Percentiles rank a stretch among this genome's conserved stretches.
Evolutionary conservation across 2,888 invertebrate genomes (phyloP).

Genomic region (Drosophila helvetica): DNA sequence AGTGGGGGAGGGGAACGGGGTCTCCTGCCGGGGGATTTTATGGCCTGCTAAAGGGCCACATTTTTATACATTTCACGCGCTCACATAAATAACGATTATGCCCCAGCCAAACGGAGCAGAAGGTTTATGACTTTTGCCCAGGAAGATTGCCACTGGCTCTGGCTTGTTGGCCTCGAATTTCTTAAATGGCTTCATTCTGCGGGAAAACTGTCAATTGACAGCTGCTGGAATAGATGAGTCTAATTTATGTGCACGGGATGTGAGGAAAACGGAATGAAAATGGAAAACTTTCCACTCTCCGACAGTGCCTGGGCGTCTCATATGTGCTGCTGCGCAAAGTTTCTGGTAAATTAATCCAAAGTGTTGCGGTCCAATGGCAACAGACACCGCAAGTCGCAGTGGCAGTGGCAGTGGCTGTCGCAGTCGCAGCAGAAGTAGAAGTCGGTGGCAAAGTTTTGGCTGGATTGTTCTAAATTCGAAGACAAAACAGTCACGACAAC

Average conservation of each 20-base stretch:
- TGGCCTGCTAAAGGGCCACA: constrained; percentile 63
- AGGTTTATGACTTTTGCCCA: constrained; percentile 48
- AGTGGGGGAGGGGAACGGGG: constrained; percentile 4
- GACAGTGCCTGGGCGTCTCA: constrained; percentile 19
- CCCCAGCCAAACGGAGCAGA: constrained; percentile 30
- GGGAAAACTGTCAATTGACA: constrained; percentile 65
- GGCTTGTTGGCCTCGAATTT: constrained; percentile 32
- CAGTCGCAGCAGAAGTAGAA: constrained; percentile 53
- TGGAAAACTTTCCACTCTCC: constrained; percentile 51
- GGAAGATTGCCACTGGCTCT: constrained; percentile 52
- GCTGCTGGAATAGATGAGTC: constrained; percentile 44
- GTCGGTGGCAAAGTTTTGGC: constrained; percentile 62
- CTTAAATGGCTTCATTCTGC: constrained; percentile 73
- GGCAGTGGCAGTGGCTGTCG: background rate
- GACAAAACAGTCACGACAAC: constrained; percentile 53
- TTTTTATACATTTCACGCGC: constrained; percentile 78
- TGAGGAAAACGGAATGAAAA: constrained; percentile 42
- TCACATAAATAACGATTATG: constrained; percentile 75
- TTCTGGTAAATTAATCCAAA: constrained; percentile 76
- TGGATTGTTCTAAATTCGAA: constrained; percentile 58
- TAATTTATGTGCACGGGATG: constrained; percentile 44
- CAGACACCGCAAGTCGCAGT: constrained; percentile 37
- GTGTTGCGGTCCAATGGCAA: constrained; percentile 56
- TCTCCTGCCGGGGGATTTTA: constrained; percentile 47
- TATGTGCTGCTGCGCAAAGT: constrained; percentile 42